Evolutionary conservation across 92 coral and sea anemone genomes (phyloP).

Genomic region (Zoanthus solanderi): DNA sequence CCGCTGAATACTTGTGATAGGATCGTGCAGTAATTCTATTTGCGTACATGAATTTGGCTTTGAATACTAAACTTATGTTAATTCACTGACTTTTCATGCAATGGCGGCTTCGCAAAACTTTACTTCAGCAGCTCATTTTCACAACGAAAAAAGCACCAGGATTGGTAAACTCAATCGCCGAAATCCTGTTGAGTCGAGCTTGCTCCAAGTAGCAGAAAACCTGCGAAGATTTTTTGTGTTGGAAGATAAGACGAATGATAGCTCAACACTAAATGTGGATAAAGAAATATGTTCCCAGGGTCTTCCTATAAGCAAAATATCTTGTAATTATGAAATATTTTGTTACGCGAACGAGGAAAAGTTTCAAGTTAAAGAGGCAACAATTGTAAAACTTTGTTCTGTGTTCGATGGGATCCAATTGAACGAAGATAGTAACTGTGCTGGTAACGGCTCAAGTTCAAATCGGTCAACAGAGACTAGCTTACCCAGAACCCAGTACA

Average conservation of each 20-base stretch:
- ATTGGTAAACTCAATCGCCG: background rate
- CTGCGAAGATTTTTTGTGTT: background rate
- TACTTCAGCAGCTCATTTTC: background rate
- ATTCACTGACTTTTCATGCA: background rate
- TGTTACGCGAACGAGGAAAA: conserved; percentile 32
- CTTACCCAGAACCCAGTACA: background rate
- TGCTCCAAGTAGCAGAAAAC: conserved; percentile 2
- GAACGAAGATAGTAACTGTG: background rate
- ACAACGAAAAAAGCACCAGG: background rate
- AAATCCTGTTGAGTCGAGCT: background rate
- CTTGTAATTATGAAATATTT: background rate
- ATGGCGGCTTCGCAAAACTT: background rate
- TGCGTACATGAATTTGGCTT: background rate
- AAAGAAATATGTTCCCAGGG: background rate
- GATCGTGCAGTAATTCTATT: background rate
- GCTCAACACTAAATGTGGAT: background rate
- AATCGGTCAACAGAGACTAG: background rate
- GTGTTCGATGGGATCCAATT: conserved; percentile 25
- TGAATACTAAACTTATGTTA: background rate
- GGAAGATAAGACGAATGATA: background rate
- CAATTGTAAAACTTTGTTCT: conserved; percentile 33
- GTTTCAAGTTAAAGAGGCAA: conserved; percentile 42
- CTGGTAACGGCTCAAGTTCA: background rate
- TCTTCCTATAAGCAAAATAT: background rate
- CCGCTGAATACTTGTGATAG: background rate